Conservation (phyloP, 2,113 vertebrate genomes). For the Corythaeola cristata region DNA sequence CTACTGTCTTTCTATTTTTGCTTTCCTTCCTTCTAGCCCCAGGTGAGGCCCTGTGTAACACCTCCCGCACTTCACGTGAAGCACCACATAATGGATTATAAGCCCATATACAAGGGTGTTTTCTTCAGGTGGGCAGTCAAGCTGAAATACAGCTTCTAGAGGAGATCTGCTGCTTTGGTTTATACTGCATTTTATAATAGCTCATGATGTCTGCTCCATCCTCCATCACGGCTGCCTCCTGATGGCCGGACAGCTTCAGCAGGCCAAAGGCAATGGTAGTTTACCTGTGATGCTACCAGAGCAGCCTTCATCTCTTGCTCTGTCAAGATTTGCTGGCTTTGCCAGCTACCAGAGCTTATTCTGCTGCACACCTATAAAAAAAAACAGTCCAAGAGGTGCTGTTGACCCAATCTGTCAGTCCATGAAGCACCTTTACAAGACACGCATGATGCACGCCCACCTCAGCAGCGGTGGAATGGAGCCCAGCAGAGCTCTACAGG, state of each 20-base stretch:
- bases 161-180: background rate
- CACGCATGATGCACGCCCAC: background rate
- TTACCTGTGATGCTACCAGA: background rate
- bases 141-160: background rate
- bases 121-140: background rate
- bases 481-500: conserved; percentile 6
- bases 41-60: background rate
- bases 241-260: background rate
- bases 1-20: background rate
- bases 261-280: background rate
- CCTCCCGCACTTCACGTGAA: background rate
- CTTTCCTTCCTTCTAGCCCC: background rate
- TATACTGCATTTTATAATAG: background rate
- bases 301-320: background rate
- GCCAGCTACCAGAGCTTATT: background rate
- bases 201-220: background rate
- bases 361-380: background rate
- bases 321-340: background rate
- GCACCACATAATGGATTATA: background rate
- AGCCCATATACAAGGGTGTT: background rate
- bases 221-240: background rate
- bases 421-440: background rate
- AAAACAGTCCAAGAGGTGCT: background rate
- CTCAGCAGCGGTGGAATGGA: background rate
- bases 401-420: background rate